Evolutionary conservation across 1,140 invertebrate genomes (phyloP).

Genomic region (Diabrotica virgifera): DNA sequence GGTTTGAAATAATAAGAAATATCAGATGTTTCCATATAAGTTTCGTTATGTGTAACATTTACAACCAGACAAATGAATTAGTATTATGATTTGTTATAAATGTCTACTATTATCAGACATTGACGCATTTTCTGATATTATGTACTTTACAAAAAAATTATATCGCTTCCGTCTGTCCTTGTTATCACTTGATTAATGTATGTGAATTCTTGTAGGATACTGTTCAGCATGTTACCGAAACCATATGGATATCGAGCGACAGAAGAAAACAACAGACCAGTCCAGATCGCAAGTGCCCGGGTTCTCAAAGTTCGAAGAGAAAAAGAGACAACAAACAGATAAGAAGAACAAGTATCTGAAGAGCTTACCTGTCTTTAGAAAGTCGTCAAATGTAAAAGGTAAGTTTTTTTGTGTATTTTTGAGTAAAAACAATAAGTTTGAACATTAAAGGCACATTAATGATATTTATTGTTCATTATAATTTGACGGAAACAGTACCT

Average conservation of each 20-base stretch:
- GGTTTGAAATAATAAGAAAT: too few species aligned
- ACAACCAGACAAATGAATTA: too few species aligned
- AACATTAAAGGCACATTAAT: background rate
- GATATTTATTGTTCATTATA: background rate
- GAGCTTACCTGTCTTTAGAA: conserved; percentile 73
- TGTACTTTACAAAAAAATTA: too few species aligned
- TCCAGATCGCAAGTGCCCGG: conserved; percentile 42
- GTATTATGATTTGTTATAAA: too few species aligned
- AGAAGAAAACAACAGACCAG: conserved; percentile 43
- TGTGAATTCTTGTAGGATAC: conserved; percentile 59
- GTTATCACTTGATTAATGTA: background rate
- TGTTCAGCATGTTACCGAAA: conserved; percentile 90
- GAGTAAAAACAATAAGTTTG: background rate
- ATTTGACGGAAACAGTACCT: too few species aligned
- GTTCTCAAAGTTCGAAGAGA: conserved; percentile 85
- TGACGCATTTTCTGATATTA: too few species aligned
- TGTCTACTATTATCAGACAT: too few species aligned
- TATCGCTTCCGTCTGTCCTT: too few species aligned
- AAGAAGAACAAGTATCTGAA: conserved; percentile 77
- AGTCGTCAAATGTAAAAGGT: conserved; percentile 62
- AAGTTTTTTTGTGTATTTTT: conserved; percentile 26
- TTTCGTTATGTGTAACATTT: too few species aligned
- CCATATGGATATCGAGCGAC: conserved; percentile 62
- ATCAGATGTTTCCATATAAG: too few species aligned
- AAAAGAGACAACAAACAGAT: conserved; percentile 77